Evolutionary conservation across 2,888 invertebrate genomes (phyloP).

Genomic region (Platycheirus rosarum): DNA sequence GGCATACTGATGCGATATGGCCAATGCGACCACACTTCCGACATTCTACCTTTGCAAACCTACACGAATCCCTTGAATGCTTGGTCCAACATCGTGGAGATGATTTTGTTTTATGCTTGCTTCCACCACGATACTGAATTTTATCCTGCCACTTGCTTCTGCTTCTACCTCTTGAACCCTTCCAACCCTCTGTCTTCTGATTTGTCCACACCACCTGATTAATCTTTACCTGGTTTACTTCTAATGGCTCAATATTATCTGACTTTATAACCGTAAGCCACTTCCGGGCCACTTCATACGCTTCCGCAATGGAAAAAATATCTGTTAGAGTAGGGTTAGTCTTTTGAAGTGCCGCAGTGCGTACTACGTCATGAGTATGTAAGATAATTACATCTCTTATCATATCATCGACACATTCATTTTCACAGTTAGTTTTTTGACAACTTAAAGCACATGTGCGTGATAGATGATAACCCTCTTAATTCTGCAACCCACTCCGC

Average conservation of each 20-base stretch:
- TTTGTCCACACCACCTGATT: no score
- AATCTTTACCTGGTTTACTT: conserved; percentile 22
- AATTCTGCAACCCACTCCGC: conserved; percentile 29
- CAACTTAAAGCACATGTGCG: conserved; percentile 23
- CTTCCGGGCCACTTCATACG: conserved; percentile 34
- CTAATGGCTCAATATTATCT: conserved; percentile 17
- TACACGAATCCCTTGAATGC: background rate
- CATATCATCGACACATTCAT: conserved; percentile 5
- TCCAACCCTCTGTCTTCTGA: conserved; percentile 17
- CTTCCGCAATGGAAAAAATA: conserved; percentile 35
- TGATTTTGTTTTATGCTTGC: conserved; percentile 18
- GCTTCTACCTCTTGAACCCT: conserved; percentile 16
- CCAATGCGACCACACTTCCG: conserved; percentile 6
- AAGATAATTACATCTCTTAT: conserved; percentile 33
- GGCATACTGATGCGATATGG: no score
- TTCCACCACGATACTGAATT: conserved; percentile 12
- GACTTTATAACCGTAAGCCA: conserved; percentile 28
- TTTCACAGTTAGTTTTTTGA: background rate
- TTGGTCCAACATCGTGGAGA: conserved; percentile 26
- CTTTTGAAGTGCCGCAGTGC: conserved; percentile 41
- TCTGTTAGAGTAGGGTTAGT: conserved; percentile 34
- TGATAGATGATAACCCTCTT: background rate
- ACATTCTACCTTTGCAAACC: conserved; percentile 15
- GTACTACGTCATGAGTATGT: conserved; percentile 32
- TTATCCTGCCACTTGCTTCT: conserved; percentile 16